Evolutionary conservation across 2,888 invertebrate genomes (phyloP), one percentile per base, ranked within the genome.

Genomic region (Synanthedon tipuliformis): DNA sequence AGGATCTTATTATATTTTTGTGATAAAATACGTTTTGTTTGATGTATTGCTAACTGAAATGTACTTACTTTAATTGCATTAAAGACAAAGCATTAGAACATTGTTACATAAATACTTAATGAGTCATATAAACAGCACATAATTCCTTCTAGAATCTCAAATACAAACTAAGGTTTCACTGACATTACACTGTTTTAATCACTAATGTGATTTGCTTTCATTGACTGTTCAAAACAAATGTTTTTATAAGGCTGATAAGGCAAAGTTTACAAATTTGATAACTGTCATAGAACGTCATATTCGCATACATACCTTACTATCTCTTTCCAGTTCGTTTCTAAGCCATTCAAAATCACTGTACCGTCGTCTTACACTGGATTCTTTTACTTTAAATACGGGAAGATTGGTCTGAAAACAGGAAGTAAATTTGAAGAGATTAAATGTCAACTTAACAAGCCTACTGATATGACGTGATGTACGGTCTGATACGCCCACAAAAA

Each of bases 311-410:
- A 96, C 97, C 92, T 99, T 99, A 87, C 98, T 99, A 80, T 99
- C 99, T 79, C 99, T 90, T 89, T 99, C 99, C 72, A 99, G 87
- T 89, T 99, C 99, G 78, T 95, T 97, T 85, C 99, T 92, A 60
- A 99, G 89, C 99, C 99, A 99, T 88, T 99, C 99, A 86, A 99
- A 99, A 86, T 99, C 99, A 86, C 98, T 98, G 89, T 99, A 99
- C 77, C 99, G 92, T 73, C 98, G 91, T 69, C 99, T 90, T 4
- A 99, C 99, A 80, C 94, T 96, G 40, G 98, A 99, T 82, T 99
- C 99, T 88, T 99, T 99, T 56, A 98, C 94, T 92, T 98, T 98
- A 89, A 99, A 99, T 63, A 99, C 98, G 55, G 99, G 99, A 75
- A 99, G 90, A 88, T 99, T 99, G 66, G 99, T 99, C 99, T 99